Conservation (phyloP, 2,888 invertebrate species). For the Acrobasis repandana region DNA sequence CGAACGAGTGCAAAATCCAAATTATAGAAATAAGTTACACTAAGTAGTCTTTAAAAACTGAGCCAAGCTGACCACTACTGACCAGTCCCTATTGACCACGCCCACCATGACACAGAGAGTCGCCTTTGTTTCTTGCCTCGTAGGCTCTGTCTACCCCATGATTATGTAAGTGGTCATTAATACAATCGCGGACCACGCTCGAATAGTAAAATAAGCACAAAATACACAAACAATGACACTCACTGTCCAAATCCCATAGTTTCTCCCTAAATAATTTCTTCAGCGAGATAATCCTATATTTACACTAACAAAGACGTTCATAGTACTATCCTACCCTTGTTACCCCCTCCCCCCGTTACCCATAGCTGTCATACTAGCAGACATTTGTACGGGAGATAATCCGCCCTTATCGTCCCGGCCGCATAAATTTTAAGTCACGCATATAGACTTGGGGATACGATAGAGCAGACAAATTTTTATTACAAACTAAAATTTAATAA, state of each 20-base stretch:
- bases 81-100: too few species aligned
- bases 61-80: too few species aligned
- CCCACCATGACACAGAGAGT: too few species aligned
- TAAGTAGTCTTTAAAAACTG: too few species aligned
- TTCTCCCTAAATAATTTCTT: conserved; percentile 8
- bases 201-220: not conserved
- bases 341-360: conserved; percentile 18
- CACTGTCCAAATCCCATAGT: not conserved
- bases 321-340: conserved; percentile 10
- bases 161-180: too few species aligned
- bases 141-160: too few species aligned
- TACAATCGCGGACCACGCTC: too few species aligned
- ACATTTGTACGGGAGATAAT: conserved; percentile 28
- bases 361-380: conserved; percentile 25
- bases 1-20: too few species aligned
- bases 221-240: not conserved
- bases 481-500: not conserved
- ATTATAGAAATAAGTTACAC: too few species aligned
- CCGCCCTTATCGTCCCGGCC: conserved; percentile 25
- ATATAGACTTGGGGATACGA: not conserved
- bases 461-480: not conserved
- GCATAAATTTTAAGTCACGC: conserved; percentile 22
- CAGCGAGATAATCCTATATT: conserved; percentile 10
- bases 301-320: conserved; percentile 14
- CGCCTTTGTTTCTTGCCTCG: too few species aligned